Evolutionary conservation across 53 echinoderm and acorn worm genomes (phyloP), one percentile per base, ranked within the genome.

Genomic region (Echinarachnius parma): DNA sequence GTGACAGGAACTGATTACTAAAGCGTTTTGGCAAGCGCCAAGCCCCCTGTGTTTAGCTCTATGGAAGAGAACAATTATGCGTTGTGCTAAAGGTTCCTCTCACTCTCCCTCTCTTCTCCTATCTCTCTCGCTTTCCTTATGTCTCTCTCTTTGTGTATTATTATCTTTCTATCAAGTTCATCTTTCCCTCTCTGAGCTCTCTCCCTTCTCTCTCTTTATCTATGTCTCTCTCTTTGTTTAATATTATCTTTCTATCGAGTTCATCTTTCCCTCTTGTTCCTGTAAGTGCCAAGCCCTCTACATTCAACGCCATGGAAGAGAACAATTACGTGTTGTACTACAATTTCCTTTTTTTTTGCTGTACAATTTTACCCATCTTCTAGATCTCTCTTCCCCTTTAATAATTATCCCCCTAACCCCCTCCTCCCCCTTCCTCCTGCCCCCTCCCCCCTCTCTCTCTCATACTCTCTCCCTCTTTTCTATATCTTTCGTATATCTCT

Each of bases 51-150:
- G n/a, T n/a, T n/a, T n/a, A n/a, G n/a, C 29, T 28, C n/a, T 7
- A 26, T 49, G 68, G 68, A 68, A 68, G 68, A 31, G 48, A 48
- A 52, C 68, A 68, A 68, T 68, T 68, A 68, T 34, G 14, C 16
- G 30, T 65, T 65, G 65, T 65, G 45, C 65, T 46, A 46, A 28
- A 14, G 39, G 62, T 62, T 62, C 36, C 62, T 23, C 39, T 36
- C 59, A 24, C 22, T 21, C 62, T 62, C 39, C 39, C 24, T 36
- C 62, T 37, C 3, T 60, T 20, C 3, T 16, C 35, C 22, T n/a
- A n/a, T n/a, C n/a, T n/a, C n/a, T n/a, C n/a, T n/a, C 32, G 31
- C 31, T 29, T 8, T 59, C n/a, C n/a, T n/a, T n/a, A n/a, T n/a
- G n/a, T n/a, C n/a, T n/a, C n/a, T n/a, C n/a, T n/a, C n/a, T 9